Conservation (phyloP, 2,113 vertebrate genomes). For the Vombatus ursinus region DNA sequence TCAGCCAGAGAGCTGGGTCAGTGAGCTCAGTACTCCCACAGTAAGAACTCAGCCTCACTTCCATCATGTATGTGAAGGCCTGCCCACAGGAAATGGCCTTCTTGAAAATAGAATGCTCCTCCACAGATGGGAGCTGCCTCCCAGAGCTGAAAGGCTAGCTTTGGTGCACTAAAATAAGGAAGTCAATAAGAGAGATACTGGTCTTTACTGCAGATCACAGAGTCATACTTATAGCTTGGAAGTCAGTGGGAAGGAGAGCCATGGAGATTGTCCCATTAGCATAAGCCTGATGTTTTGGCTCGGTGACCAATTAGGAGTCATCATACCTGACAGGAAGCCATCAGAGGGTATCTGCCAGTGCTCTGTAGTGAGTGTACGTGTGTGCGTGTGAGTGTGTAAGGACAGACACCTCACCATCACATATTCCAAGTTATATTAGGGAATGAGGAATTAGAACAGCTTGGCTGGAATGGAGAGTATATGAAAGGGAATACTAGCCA, state of each 20-base stretch:
- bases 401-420: no score
- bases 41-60: not conserved
- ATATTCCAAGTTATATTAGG: no score
- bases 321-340: not conserved
- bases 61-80: not conserved
- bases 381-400: no score
- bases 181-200: not conserved
- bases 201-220: not conserved
- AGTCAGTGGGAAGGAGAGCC: not conserved
- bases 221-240: not conserved
- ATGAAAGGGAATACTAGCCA: no score
- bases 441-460: no score
- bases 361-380: not conserved
- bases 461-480: no score
- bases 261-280: not conserved
- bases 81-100: not conserved
- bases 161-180: not conserved
- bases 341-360: not conserved
- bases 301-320: not conserved
- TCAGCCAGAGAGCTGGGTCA: not conserved
- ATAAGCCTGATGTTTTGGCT: not conserved
- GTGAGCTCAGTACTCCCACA: not conserved
- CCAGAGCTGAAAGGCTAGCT: not conserved
- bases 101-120: not conserved
- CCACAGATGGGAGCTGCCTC: not conserved